Conservation (phyloP, 2,113 vertebrate genomes). For the Rhabdornis inornatus region DNA sequence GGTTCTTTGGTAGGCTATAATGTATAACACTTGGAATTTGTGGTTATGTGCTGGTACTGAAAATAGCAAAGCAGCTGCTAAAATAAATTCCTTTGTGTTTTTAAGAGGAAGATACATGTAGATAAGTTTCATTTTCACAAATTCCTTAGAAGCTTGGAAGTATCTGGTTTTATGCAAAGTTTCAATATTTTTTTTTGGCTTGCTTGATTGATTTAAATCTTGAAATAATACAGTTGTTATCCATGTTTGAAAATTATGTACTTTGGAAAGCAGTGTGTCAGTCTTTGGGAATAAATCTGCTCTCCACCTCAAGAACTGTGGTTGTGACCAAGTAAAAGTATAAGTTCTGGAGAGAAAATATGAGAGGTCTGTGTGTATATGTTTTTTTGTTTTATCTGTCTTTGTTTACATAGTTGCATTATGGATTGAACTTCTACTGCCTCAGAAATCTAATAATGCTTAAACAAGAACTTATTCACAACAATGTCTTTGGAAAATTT, state of each 20-base stretch:
- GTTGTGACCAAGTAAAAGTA: not conserved
- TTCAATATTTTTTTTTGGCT: not conserved
- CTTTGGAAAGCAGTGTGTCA: not conserved
- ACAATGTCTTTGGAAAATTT: not conserved
- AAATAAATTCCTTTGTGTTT: not conserved
- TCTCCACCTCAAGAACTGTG: not conserved
- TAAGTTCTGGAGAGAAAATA: not conserved
- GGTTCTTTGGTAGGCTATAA: not conserved
- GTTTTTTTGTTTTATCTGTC: not conserved
- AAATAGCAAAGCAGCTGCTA: not conserved
- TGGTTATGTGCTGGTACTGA: not conserved
- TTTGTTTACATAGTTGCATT: not conserved
- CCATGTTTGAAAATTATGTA: not conserved
- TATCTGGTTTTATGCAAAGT: not conserved
- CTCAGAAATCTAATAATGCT: not conserved
- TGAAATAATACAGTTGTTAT: not conserved
- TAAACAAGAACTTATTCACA: not conserved
- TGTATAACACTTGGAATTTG: not conserved
- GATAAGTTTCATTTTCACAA: not conserved
- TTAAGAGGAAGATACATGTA: not conserved
- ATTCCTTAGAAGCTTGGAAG: not conserved
- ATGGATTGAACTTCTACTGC: not conserved
- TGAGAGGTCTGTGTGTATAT: not conserved
- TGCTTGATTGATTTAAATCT: not conserved
- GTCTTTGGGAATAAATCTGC: not conserved